Conservation (phyloP, 1,140 invertebrate species). For the Achatina immaculata region DNA sequence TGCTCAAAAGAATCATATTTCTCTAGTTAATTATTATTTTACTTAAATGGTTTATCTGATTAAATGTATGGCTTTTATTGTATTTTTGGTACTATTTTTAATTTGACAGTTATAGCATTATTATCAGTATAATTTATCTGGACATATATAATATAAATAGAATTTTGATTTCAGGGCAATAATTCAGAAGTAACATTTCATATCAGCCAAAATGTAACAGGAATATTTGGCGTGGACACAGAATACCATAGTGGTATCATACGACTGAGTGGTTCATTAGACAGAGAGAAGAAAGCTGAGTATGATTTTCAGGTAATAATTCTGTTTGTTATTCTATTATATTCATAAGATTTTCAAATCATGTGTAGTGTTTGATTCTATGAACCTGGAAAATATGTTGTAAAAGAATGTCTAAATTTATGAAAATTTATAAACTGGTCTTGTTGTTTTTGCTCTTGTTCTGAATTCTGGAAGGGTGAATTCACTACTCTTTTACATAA, state of each 20-base stretch:
- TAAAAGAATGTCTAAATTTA: background rate
- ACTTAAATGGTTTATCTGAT: background rate
- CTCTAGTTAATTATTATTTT: background rate
- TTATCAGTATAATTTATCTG: background rate
- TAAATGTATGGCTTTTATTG: background rate
- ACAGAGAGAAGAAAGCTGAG: conserved; percentile 23
- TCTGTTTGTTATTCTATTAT: background rate
- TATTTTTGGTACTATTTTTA: background rate
- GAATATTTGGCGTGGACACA: conserved; percentile 34
- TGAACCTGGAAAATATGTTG: background rate
- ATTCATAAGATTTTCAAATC: background rate
- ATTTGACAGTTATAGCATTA: background rate
- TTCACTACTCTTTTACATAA: background rate
- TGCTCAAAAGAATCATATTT: background rate
- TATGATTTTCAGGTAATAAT: conserved; percentile 30
- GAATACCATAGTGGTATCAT: conserved; percentile 29
- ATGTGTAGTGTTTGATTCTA: background rate
- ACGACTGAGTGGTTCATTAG: background rate
- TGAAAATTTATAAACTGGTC: background rate
- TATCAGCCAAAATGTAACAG: background rate
- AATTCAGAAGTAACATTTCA: conserved; percentile 39
- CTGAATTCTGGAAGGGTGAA: background rate
- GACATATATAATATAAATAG: background rate
- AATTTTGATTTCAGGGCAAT: conserved; percentile 33
- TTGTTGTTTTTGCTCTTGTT: background rate